These are phyloP conservation scores for Eupithecia abbreviata DNA, from an alignment of 2,888 invertebrate species.

Conservation along the genomic window DNA sequence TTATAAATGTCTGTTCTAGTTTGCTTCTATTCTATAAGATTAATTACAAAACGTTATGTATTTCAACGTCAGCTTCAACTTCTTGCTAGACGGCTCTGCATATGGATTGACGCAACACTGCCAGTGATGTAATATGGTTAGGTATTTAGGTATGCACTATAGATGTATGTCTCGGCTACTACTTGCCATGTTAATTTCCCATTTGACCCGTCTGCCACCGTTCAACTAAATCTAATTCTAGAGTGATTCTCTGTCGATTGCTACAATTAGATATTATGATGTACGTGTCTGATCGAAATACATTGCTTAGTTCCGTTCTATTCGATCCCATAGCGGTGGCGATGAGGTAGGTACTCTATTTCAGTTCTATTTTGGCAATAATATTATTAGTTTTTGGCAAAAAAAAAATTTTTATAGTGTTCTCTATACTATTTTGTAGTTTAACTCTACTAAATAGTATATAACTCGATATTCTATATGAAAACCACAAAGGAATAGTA, in stretches of 20 bases:
- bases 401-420: too few relatives aligned
- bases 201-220: slow-evolving; percentile 22
- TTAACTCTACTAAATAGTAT: too few relatives aligned
- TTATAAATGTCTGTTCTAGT: neutral
- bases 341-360: neutral
- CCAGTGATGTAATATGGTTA: too few relatives aligned
- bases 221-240: slow-evolving; percentile 19
- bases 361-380: too few relatives aligned
- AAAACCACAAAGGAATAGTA: too few relatives aligned
- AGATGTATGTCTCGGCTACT: neutral
- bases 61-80: neutral
- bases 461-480: too few relatives aligned
- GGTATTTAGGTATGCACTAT: too few relatives aligned
- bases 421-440: neutral
- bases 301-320: neutral
- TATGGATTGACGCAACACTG: too few relatives aligned
- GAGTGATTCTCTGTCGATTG: slow-evolving; percentile 17
- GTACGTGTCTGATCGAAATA: neutral
- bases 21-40: too few relatives aligned
- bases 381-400: too few relatives aligned
- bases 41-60: too few relatives aligned
- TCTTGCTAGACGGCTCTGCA: too few relatives aligned
- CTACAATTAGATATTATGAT: neutral
- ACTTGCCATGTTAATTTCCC: slow-evolving; percentile 7
- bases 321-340: neutral